A percentile compares a stretch with the other conserved stretches of the same genome.
Evolutionary conservation across 2,113 vertebrate species (phyloP).

Genomic region (Haliaeetus leucogaster): DNA sequence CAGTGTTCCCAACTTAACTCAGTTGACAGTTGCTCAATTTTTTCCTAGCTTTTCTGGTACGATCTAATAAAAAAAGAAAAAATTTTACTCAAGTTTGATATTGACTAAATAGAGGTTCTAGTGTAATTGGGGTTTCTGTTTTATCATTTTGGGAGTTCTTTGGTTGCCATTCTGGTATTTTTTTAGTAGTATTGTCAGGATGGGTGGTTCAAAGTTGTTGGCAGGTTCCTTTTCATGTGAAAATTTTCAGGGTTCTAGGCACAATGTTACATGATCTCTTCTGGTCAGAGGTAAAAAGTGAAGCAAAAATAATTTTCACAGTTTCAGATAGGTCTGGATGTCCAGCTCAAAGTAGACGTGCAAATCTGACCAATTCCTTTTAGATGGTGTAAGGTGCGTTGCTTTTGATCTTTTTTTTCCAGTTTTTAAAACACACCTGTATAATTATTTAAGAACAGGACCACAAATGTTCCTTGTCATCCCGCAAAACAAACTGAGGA

Average conservation of each 20-base stretch:
- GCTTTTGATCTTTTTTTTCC: background rate
- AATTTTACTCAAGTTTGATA: background rate
- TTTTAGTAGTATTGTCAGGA: background rate
- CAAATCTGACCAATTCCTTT: background rate
- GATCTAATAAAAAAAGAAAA: background rate
- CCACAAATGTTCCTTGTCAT: background rate
- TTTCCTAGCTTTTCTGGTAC: background rate
- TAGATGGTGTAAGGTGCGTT: background rate
- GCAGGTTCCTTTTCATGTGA: background rate
- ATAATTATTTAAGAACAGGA: background rate
- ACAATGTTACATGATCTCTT: background rate
- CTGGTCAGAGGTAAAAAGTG: background rate
- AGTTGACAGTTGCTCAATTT: background rate
- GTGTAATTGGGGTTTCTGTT: background rate
- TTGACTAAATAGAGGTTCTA: background rate
- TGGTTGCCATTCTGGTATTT: background rate
- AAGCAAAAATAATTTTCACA: background rate
- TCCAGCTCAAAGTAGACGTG: background rate
- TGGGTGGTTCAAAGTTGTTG: background rate
- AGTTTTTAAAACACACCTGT: background rate
- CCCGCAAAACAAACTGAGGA: background rate
- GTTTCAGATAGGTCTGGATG: background rate
- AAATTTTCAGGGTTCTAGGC: background rate
- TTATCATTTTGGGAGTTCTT: background rate
- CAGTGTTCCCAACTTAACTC: background rate